A percentile compares a stretch with the other conserved stretches of the same genome.
phyloP scores from a whole-genome alignment of 2,888 invertebrate genomes.

The Copidosoma aretas region DNA sequence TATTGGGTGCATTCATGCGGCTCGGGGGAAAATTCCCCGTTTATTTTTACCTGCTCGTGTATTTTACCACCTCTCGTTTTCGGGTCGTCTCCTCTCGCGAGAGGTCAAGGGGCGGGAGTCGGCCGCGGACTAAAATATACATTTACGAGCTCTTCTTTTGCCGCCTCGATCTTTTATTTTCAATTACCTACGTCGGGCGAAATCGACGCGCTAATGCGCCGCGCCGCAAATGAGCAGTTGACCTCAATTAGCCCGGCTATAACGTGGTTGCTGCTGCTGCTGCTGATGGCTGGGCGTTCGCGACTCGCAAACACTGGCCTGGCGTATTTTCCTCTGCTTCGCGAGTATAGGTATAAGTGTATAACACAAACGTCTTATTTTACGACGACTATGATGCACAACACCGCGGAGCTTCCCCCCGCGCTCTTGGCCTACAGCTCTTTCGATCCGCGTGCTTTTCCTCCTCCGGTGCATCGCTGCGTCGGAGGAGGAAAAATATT shows the following conservation, averaged over 20 bases:
- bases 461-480: background rate
- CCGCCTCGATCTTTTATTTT: slow-evolving; percentile 26
- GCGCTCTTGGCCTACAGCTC: slow-evolving; percentile 27
- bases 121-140: no score
- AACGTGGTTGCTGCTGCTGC: slow-evolving; percentile 35
- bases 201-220: slow-evolving; percentile 39
- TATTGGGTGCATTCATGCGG: background rate
- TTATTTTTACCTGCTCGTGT: slow-evolving; percentile 34
- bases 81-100: no score
- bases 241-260: slow-evolving; percentile 54
- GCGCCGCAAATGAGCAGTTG: slow-evolving; percentile 54
- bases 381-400: no score
- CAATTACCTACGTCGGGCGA: slow-evolving; percentile 18
- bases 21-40: slow-evolving; percentile 26
- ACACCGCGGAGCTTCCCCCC: no score
- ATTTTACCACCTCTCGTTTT: background rate
- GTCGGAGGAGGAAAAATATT: background rate
- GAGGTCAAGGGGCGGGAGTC: no score
- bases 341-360: background rate
- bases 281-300: slow-evolving; percentile 13
- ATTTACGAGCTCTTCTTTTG: background rate
- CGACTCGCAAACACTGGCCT: slow-evolving; percentile 1
- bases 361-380: no score
- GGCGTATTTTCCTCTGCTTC: slow-evolving; percentile 5
- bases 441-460: background rate